Percentiles rank a stretch among this genome's conserved stretches.
These are phyloP conservation scores for Drosophila sp. DNA, from an alignment of 1,140 invertebrate genomes.

Conservation along the genomic window DNA sequence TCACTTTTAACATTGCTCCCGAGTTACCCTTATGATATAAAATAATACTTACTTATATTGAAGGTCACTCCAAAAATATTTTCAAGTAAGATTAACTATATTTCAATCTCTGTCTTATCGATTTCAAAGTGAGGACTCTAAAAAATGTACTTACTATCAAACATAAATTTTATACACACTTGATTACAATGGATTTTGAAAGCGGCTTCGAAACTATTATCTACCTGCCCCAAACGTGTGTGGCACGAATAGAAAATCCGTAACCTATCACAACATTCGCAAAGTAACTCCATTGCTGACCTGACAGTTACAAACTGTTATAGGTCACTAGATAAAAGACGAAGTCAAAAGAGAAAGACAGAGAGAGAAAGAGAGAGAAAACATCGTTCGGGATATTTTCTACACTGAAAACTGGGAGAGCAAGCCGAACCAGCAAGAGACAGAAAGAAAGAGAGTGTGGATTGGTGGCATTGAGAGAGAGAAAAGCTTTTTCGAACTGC, in stretches of 20 bases:
- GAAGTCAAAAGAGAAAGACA: constrained; percentile 1
- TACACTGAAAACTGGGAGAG: not conserved
- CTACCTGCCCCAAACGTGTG: constrained; percentile 39
- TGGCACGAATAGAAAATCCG: constrained; percentile 42
- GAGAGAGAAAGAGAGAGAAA: not conserved
- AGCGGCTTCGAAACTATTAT: constrained; percentile 28
- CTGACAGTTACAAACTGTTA: constrained; percentile 61
- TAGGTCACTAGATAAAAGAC: constrained; percentile 72
- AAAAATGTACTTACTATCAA: constrained; percentile 3
- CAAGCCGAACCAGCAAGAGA: not conserved
- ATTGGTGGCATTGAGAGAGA: not conserved
- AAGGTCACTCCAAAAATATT: too few species aligned
- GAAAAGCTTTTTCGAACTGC: constrained; percentile 60
- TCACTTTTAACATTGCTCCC: too few species aligned
- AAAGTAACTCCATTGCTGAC: constrained; percentile 64
- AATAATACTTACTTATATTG: too few species aligned
- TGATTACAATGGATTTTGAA: constrained; percentile 30
- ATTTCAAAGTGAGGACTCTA: constrained; percentile 1
- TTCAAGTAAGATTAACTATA: constrained; percentile 15
- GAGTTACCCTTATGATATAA: too few species aligned
- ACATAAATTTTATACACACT: constrained; percentile 25
- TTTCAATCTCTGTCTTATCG: not conserved
- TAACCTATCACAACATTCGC: constrained; percentile 79
- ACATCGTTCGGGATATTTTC: not conserved
- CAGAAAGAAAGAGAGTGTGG: constrained; percentile 1